Conservation (phyloP, 2,797 vertebrate species). For the Botia kubotai region DNA sequence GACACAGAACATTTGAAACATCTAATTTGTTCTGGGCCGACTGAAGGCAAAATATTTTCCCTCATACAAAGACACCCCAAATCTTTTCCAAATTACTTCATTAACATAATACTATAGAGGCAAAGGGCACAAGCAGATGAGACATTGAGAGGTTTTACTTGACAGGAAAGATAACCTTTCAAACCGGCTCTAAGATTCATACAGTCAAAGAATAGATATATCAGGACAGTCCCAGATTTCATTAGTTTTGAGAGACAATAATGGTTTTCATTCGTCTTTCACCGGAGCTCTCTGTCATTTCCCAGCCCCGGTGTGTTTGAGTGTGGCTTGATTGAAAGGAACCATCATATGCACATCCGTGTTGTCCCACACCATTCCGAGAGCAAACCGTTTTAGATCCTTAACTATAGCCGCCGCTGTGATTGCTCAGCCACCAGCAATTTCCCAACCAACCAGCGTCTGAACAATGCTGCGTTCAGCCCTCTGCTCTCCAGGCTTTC, state of each 20-base stretch:
- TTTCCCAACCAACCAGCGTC: constrained; percentile 99
- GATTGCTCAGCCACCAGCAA: constrained; percentile 99
- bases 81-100: constrained; percentile 45
- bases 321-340: constrained; percentile 90
- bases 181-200: constrained; percentile 61
- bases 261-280: constrained; percentile 75
- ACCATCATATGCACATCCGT: constrained; percentile 91
- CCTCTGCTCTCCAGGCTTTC: constrained; percentile 99
- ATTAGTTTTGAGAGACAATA: constrained; percentile 74
- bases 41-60: constrained; percentile 38
- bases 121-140: constrained; percentile 40
- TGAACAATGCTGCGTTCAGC: constrained; percentile 99
- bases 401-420: constrained; percentile 99
- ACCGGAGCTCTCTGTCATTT: constrained; percentile 72
- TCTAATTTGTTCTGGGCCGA: background rate
- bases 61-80: constrained; percentile 17
- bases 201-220: constrained; percentile 65
- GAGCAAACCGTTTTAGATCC: constrained; percentile 99
- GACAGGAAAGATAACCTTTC: constrained; percentile 59
- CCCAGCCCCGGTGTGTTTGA: constrained; percentile 70
- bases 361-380: constrained; percentile 98
- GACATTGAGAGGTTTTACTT: constrained; percentile 57
- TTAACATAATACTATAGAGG: constrained; percentile 54
- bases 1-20: background rate
- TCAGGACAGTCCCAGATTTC: constrained; percentile 63